Evolutionary conservation across 2,113 vertebrate genomes (phyloP).

Genomic region (Odontesthes bonariensis): DNA sequence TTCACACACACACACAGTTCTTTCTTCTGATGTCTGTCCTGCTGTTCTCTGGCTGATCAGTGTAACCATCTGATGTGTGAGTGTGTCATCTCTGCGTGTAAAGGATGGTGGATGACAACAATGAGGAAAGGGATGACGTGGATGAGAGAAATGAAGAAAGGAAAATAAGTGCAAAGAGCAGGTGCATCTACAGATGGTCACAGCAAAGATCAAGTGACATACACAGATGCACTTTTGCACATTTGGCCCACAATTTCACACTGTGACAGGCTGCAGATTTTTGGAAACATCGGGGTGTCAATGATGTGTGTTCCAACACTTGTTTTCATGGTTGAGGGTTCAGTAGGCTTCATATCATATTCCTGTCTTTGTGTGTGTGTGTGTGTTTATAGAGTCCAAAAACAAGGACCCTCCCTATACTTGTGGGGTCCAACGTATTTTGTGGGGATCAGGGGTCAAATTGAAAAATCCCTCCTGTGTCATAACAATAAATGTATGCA

Average conservation of each 20-base stretch:
- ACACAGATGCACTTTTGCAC: conserved; percentile 1
- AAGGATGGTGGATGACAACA: background rate
- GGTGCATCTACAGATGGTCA: conserved; percentile 55
- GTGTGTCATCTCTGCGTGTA: background rate
- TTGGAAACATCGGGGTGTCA: conserved; percentile 11
- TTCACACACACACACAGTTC: conserved; percentile 13
- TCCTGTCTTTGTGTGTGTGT: background rate
- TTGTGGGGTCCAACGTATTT: too few species aligned
- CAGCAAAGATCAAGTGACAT: conserved; percentile 24
- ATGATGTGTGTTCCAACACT: conserved; percentile 12
- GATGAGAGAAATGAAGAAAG: conserved; percentile 20
- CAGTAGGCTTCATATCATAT: background rate
- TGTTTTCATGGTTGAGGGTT: background rate
- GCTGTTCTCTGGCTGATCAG: conserved; percentile 61
- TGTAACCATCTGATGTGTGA: conserved; percentile 37
- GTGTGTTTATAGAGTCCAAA: background rate
- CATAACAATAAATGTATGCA: conserved; percentile 1
- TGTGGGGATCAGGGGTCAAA: too few species aligned
- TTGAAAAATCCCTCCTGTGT: background rate
- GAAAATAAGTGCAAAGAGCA: conserved; percentile 23
- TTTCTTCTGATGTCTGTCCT: conserved; percentile 68
- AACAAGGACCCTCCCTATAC: too few species aligned
- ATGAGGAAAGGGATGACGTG: background rate
- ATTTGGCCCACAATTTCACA: background rate
- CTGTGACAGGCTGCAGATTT: conserved; percentile 14